Evolutionary conservation across 2,888 invertebrate genomes (phyloP), one percentile per base, ranked within the genome.

Genomic region (Microplitis deprimator): DNA sequence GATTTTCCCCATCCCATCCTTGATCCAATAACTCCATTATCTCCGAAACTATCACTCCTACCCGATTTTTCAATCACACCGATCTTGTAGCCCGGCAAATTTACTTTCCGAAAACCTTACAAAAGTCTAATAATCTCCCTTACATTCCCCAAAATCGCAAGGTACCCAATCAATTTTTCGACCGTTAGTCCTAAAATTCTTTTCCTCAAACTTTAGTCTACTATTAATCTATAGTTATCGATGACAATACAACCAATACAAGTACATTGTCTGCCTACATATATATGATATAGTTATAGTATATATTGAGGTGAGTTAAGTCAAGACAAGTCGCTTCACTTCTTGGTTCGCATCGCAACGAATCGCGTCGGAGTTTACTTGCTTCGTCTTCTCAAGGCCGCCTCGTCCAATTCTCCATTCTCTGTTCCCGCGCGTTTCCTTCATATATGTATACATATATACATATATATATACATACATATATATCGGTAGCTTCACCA

Each of bases 311-410:
- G 13, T 50, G 50, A 50, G 13, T 50, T 50, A 13, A 50, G 50
- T 50, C 50, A 13, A 50, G 13, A 13, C 13, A 13, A 50, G 50
- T 50, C 50, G 50, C 10, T 50, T 50, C 50, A 13, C 50, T 50
- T 50, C 50, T 50, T 50, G 50, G 50, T 50, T 50, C 13, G 50
- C 50, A 50, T 50, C 50, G 50, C 50, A 50, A 13, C 13, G 50
- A 50, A 50, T 87, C 82, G 87, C 85, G 86, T 87, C 84, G 87
- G 85, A 87, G 86, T 89, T 86, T 87, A 85, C 74, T 50, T 67
- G 61, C 85, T 89, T 86, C 87, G 86, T 84, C 86, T 87, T 89
- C 89, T 89, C 89, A 89, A 89, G 89, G 89, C 88, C 89, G 89
- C 86, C 88, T 87, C 87, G 86, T 89, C 86, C 85, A 84, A 86